phyloP scores from a whole-genome alignment of 2,888 invertebrate genomes.

The Synergus japonicus region DNA sequence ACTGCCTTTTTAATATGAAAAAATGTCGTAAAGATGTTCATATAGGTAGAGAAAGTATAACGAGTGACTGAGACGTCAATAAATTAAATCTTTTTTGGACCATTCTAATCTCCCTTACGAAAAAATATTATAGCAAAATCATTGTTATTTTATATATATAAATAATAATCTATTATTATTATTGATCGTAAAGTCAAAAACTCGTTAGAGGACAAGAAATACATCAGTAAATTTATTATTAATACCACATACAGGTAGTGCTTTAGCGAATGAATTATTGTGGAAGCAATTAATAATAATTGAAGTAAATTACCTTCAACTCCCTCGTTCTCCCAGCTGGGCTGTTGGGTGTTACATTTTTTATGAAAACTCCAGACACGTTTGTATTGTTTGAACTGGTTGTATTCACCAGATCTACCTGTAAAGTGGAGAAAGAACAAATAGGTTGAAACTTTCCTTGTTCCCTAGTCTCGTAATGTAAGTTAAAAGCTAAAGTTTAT shows the following conservation, averaged over 20 bases:
- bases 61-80: too few relatives aligned
- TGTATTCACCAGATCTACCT: slow-evolving; percentile 87
- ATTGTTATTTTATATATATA: too few relatives aligned
- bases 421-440: slow-evolving; percentile 58
- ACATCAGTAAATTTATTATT: not conserved
- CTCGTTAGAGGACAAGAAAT: not conserved
- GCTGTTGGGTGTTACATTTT: slow-evolving; percentile 95
- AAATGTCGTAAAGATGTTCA: not conserved
- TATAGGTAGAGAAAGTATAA: too few relatives aligned
- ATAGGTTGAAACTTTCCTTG: not conserved
- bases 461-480: not conserved
- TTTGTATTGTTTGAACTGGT: slow-evolving; percentile 83
- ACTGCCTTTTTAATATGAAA: not conserved
- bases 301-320: slow-evolving; percentile 82
- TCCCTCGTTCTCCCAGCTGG: slow-evolving; percentile 95
- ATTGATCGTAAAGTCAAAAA: not conserved
- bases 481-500: not conserved
- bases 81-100: too few relatives aligned
- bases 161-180: too few relatives aligned
- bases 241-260: not conserved
- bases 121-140: too few relatives aligned
- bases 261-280: not conserved
- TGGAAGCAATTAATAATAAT: slow-evolving; percentile 13
- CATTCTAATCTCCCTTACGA: too few relatives aligned
- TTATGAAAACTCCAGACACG: slow-evolving; percentile 97